Conservation (phyloP, 2,888 invertebrate species). For the Megaustenia siamemsis region DNA sequence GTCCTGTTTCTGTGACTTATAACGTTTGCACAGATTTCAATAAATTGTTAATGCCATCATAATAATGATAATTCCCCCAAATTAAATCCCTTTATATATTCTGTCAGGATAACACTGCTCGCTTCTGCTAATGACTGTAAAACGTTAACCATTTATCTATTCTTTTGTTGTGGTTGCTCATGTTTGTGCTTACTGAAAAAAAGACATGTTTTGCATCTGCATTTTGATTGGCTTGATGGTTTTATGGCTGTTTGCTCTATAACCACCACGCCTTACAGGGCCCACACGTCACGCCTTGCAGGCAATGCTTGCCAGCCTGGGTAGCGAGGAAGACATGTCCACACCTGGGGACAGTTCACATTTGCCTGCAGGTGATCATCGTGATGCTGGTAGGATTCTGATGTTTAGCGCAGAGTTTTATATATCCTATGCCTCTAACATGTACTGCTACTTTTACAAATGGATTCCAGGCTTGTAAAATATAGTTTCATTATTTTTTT, state of each 20-base stretch:
- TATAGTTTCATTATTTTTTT: too few relatives aligned
- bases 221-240: not conserved
- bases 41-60: too few relatives aligned
- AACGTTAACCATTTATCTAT: not conserved
- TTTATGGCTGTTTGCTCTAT: conserved; percentile 41
- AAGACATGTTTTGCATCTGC: not conserved
- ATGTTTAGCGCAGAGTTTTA: not conserved
- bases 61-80: too few relatives aligned
- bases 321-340: conserved; percentile 69
- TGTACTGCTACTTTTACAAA: not conserved
- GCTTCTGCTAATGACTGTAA: not conserved
- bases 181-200: conserved; percentile 20
- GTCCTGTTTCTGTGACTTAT: too few relatives aligned
- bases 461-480: not conserved
- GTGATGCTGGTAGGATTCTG: conserved; percentile 41
- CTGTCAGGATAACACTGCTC: too few relatives aligned
- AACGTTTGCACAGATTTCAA: too few relatives aligned
- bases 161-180: not conserved
- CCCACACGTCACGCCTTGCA: conserved; percentile 80
- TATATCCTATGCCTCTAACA: not conserved
- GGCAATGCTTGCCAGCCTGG: conserved; percentile 81
- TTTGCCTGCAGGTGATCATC: conserved; percentile 9
- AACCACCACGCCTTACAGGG: conserved; percentile 69
- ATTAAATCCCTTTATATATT: too few relatives aligned
- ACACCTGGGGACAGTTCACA: conserved; percentile 15